Conservation (phyloP, 2,797 vertebrate species). For the Miichthys miiuy region DNA sequence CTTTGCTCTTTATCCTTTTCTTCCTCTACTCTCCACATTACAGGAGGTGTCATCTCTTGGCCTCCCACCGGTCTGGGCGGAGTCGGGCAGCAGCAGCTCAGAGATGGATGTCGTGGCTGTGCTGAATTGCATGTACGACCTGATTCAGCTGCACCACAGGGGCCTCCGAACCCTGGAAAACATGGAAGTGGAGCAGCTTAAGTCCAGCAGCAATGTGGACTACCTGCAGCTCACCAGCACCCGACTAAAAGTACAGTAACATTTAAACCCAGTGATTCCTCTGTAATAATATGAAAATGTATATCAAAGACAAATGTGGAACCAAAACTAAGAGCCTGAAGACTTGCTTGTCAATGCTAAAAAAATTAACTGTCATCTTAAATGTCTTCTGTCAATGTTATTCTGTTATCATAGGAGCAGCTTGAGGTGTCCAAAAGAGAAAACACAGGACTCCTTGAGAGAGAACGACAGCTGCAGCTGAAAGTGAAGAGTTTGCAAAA, state of each 20-base stretch:
- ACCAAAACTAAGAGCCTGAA: not conserved
- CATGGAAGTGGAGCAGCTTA: constrained; percentile 92
- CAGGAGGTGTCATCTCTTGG: constrained; percentile 93
- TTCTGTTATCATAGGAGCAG: constrained; percentile 87
- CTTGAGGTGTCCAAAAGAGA: constrained; percentile 92
- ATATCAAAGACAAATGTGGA: not conserved
- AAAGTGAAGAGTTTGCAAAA: constrained; percentile 93
- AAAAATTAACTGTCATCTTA: not conserved
- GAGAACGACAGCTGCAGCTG: constrained; percentile 92
- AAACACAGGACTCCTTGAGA: constrained; percentile 91
- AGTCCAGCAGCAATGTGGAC: constrained; percentile 89
- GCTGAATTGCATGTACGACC: constrained; percentile 93
- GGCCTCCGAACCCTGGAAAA: constrained; percentile 90
- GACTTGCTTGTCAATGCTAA: not conserved
- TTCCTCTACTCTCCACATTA: constrained; percentile 5
- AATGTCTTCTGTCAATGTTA: not conserved
- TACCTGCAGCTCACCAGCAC: constrained; percentile 89
- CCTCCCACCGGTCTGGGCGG: constrained; percentile 88
- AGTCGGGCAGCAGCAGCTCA: constrained; percentile 71
- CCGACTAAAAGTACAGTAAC: constrained; percentile 87
- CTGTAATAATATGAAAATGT: not conserved
- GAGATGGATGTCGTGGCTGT: constrained; percentile 88
- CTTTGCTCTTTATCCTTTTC: not conserved
- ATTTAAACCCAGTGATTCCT: not conserved
- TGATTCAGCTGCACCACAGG: constrained; percentile 91